A percentile compares a stretch with the other conserved stretches of the same genome.
Evolutionary conservation across 2,797 vertebrate genomes (phyloP).

Genomic region (Esox masquinongy): DNA sequence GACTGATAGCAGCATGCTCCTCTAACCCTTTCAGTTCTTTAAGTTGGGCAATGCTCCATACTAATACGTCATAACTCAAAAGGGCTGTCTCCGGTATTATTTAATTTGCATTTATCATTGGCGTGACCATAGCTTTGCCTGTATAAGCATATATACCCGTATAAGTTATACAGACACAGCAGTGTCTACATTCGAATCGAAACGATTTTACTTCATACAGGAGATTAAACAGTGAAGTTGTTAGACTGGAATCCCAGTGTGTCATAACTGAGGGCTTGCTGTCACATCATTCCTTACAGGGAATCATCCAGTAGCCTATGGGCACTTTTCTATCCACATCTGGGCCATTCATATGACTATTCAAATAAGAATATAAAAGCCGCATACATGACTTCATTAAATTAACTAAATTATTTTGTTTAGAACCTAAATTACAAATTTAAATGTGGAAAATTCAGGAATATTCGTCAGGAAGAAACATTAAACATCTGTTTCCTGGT

Average conservation of each 20-base stretch:
- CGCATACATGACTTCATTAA: neutral
- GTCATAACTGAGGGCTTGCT: constrained; percentile 21
- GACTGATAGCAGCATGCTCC: constrained; percentile 65
- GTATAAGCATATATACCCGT: no score
- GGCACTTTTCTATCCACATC: neutral
- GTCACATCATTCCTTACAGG: constrained; percentile 38
- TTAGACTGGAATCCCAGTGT: constrained; percentile 49
- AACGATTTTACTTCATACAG: constrained; percentile 43
- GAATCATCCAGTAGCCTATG: neutral
- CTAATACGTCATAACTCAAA: constrained; percentile 30
- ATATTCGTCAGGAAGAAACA: constrained; percentile 18
- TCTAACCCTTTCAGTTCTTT: constrained; percentile 40
- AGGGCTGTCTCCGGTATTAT: constrained; percentile 35
- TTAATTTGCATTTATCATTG: constrained; percentile 57
- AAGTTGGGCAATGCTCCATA: constrained; percentile 31
- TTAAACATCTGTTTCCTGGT: constrained; percentile 31
- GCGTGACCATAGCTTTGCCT: constrained; percentile 49
- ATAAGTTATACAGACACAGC: constrained; percentile 49
- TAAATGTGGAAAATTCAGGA: neutral
- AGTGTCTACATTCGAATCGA: constrained; percentile 36
- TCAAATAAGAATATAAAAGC: neutral
- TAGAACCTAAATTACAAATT: neutral
- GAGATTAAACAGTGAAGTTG: constrained; percentile 51
- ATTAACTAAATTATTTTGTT: neutral
- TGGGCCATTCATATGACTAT: neutral